Evolutionary conservation across 2,888 invertebrate species (phyloP).

Genomic region (Abrostola triplasia): DNA sequence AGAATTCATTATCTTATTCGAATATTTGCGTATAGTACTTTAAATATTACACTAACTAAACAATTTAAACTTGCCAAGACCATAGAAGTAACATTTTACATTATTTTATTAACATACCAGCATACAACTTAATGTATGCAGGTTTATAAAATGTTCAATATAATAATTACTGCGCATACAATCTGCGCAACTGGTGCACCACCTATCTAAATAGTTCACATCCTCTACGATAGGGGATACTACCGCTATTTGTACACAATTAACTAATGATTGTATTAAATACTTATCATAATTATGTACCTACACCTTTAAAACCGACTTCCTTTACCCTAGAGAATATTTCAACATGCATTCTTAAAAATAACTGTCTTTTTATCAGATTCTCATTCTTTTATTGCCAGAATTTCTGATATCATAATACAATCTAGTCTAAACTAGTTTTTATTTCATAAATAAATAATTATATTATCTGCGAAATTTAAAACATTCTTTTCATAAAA

Average conservation of each 20-base stretch:
- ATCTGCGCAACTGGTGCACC: constrained; percentile 41
- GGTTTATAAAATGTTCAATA: constrained; percentile 8
- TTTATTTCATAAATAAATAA: too few species aligned
- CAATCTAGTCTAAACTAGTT: too few species aligned
- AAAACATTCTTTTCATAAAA: too few species aligned
- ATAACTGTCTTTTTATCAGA: too few species aligned
- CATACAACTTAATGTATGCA: background rate
- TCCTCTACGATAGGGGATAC: constrained; percentile 46
- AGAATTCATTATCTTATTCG: too few species aligned
- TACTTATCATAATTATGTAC: constrained; percentile 4
- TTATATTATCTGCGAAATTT: too few species aligned
- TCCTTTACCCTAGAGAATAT: background rate
- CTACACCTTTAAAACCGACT: background rate
- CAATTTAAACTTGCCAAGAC: too few species aligned
- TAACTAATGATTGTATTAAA: constrained; percentile 30
- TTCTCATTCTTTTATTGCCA: too few species aligned
- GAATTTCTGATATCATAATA: too few species aligned
- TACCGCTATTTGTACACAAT: constrained; percentile 31
- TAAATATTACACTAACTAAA: too few species aligned
- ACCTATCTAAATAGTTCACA: constrained; percentile 61
- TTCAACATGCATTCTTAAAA: too few species aligned
- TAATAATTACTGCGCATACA: constrained; percentile 9
- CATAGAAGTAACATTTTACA: background rate
- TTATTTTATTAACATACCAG: constrained; percentile 10
- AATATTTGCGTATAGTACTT: too few species aligned